A percentile compares a stretch with the other conserved stretches of the same genome.
phyloP scores from a whole-genome alignment of 2,113 vertebrate species.

The Elgaria multicarinata region DNA sequence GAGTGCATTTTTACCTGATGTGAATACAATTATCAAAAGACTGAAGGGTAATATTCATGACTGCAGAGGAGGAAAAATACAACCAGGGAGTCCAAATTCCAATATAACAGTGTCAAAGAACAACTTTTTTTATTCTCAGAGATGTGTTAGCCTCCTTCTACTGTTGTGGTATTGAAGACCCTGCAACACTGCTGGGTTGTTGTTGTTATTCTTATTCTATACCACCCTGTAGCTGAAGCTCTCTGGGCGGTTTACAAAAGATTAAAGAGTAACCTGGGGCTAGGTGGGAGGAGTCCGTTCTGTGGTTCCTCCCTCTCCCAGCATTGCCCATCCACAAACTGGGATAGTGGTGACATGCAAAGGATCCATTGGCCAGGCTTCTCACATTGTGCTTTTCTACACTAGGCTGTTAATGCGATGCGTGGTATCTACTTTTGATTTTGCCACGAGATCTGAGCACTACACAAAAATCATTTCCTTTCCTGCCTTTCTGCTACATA shows the following conservation, averaged over 20 bases:
- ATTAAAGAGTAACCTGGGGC: not conserved
- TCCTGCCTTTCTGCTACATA: too few species aligned
- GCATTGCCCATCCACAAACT: not conserved
- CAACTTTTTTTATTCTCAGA: not conserved
- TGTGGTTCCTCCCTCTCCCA: not conserved
- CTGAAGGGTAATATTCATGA: constrained; percentile 5
- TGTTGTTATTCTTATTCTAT: too few species aligned
- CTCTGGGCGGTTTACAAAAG: too few species aligned
- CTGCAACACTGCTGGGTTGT: not conserved
- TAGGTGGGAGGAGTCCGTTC: not conserved
- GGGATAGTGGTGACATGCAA: not conserved
- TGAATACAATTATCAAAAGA: constrained; percentile 26
- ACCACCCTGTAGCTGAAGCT: too few species aligned
- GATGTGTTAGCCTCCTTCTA: not conserved
- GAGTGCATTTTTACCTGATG: not conserved
- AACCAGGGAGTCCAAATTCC: not conserved
- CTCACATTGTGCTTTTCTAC: not conserved
- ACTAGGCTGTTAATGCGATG: too few species aligned
- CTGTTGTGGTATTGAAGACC: not conserved
- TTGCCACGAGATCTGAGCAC: too few species aligned
- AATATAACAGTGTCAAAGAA: not conserved
- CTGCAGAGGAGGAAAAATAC: constrained; percentile 4
- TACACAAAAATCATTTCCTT: too few species aligned
- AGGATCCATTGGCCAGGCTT: too few species aligned
- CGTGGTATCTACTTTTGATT: too few species aligned